These are phyloP conservation scores for Torymus texanus DNA, from an alignment of 2,888 invertebrate species.

Conservation along the genomic window DNA sequence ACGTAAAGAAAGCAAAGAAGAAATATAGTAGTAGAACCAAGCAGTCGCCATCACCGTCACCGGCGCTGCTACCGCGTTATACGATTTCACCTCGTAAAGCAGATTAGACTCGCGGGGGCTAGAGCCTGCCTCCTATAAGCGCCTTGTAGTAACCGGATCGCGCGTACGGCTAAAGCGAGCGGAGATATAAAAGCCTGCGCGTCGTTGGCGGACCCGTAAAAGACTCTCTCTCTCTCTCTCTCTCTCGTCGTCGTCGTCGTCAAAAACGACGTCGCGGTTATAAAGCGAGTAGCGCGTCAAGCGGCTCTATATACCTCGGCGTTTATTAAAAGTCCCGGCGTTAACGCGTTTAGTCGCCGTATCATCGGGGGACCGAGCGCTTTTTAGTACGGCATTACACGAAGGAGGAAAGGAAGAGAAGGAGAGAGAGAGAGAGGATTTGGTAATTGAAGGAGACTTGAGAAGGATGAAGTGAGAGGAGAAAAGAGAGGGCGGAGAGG, in stretches of 20 bases:
- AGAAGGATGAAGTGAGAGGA: no score
- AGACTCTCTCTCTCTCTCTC: slow-evolving; percentile 54
- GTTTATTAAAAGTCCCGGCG: slow-evolving; percentile 66
- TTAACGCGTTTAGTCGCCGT: slow-evolving; percentile 46
- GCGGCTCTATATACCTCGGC: slow-evolving; percentile 51
- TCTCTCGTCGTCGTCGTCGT: slow-evolving; percentile 60
- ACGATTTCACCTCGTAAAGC: slow-evolving; percentile 68
- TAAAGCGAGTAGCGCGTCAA: slow-evolving; percentile 64
- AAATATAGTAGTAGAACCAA: not conserved
- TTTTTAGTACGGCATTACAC: not conserved
- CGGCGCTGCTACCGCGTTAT: slow-evolving; percentile 49
- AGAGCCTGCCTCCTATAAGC: slow-evolving; percentile 36
- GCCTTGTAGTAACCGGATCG: slow-evolving; percentile 55
- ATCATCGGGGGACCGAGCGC: not conserved
- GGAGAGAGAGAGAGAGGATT: no score
- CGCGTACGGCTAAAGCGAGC: slow-evolving; percentile 60
- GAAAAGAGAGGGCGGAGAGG: no score
- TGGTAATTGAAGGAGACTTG: no score
- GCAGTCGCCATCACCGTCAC: no score
- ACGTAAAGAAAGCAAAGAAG: slow-evolving; percentile 11
- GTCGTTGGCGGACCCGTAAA: slow-evolving; percentile 64
- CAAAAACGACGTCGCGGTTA: slow-evolving; percentile 62
- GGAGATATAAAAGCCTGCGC: slow-evolving; percentile 47
- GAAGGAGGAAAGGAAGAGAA: not conserved
- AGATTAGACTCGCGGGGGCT: slow-evolving; percentile 62